Evolutionary conservation across 2,113 vertebrate species (phyloP), one percentile per base, ranked within the genome.

Genomic region (Odontesthes bonariensis): DNA sequence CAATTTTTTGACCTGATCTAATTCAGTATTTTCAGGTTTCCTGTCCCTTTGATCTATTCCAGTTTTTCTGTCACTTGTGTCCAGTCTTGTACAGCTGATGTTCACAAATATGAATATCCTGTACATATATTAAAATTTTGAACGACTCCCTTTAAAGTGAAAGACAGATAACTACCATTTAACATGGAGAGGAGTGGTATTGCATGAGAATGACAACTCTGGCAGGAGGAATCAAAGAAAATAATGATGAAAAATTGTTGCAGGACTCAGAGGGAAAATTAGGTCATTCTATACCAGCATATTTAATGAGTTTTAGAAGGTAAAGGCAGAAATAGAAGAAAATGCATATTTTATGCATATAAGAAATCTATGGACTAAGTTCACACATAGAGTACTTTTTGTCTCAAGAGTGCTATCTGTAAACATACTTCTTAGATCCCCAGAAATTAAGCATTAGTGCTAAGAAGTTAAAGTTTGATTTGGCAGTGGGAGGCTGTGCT

Each of bases 161-260:
- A 23, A 70, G 44, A 44, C 19, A 8, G 63, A 75, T 72, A 63
- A 44, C 60, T 65, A 13, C 32, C 69, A 74, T 42, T 79, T 65
- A 51, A 67, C 53, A 60, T 1, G 35, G 42, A 59, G 42, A 55
- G 71, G 14, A 79, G 57, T 12, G 19, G 69, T n/a, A 22, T 61
- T 84, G 42, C 42, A 12, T 47, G 58, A 76, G 55, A 81, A 71
- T 14, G 62, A 57, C 49, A 71, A 63, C 51, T 73, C 63, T 14
- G 47, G 64, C 57, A 47, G 52, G 31, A 47, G 59, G 68, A 33
- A 81, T 86, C 70, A 86, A 81, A 84, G 76, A 61, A 70, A 86
- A 73, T 82, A 56, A 61, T 88, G 70, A 73, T 72, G 66, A 51
- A 78, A 72, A 73, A 69, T 78, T 68, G 67, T 57, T 56, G 38